Conservation (phyloP, 2,113 vertebrate species). For the Micronycteris hirsuta region DNA sequence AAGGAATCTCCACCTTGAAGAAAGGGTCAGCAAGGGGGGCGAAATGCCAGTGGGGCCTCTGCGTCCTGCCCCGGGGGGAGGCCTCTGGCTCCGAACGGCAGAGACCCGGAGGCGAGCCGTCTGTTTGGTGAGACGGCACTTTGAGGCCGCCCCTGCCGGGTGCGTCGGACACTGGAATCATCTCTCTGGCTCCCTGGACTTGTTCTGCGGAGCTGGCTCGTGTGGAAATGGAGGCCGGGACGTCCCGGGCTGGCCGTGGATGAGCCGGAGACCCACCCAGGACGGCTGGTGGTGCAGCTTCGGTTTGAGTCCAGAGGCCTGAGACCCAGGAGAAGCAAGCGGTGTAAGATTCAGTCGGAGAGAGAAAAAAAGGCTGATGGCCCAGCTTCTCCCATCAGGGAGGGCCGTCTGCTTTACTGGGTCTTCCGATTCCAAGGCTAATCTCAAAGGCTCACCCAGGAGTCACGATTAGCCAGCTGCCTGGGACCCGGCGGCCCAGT, state of each 20-base stretch:
- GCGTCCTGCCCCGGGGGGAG: background rate
- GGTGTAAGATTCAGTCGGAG: background rate
- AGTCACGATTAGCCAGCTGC: too few species aligned
- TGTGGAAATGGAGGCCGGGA: fast-evolving
- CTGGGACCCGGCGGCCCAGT: background rate
- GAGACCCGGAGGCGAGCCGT: background rate
- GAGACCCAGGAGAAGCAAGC: background rate
- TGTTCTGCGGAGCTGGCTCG: fast-evolving
- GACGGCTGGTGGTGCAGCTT: fast-evolving
- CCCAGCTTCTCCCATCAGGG: background rate
- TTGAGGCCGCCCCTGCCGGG: fast-evolving
- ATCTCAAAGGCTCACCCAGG: background rate
- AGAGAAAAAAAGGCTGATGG: background rate
- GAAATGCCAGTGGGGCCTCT: fast-evolving
- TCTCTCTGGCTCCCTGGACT: fast-evolving
- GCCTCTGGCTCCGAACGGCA: fast-evolving
- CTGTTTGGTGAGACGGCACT: fast-evolving
- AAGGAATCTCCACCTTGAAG: background rate
- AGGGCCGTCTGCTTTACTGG: background rate
- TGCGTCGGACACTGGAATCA: fast-evolving
- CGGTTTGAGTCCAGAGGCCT: background rate
- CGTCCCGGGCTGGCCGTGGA: background rate
- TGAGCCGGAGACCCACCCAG: background rate
- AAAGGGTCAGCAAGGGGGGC: background rate
- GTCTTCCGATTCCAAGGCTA: background rate